Percentiles rank a stretch among this genome's conserved stretches.
These are phyloP conservation scores for Melipona beecheii DNA, from an alignment of 2,888 invertebrate genomes.

Conservation along the genomic window DNA sequence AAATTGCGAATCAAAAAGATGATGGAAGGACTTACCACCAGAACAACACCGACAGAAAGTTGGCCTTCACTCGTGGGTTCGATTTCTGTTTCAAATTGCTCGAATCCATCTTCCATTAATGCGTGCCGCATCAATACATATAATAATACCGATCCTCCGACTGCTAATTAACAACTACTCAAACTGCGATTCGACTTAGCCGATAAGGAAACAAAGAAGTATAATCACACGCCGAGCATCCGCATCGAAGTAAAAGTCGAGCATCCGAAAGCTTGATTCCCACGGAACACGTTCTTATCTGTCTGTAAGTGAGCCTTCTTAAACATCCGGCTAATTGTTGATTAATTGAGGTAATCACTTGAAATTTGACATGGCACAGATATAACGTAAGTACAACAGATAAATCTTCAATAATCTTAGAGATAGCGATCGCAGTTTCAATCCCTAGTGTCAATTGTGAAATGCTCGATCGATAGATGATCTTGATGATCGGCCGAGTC, in stretches of 20 bases:
- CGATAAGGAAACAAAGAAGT: too few relatives aligned
- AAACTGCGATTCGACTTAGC: too few relatives aligned
- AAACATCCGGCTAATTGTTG: not conserved
- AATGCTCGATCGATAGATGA: not conserved
- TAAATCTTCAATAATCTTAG: not conserved
- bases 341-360: not conserved
- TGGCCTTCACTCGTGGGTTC: conserved; percentile 87
- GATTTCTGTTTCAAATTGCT: conserved; percentile 83
- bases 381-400: not conserved
- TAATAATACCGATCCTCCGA: conserved; percentile 8
- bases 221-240: too few relatives aligned
- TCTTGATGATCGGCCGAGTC: not conserved
- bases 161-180: not conserved
- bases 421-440: not conserved
- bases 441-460: not conserved
- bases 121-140: conserved; percentile 55
- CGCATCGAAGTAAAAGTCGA: not conserved
- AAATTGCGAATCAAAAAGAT: too few relatives aligned
- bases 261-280: not conserved
- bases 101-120: conserved; percentile 74
- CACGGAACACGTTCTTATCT: conserved; percentile 3
- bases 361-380: conserved; percentile 11
- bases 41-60: conserved; percentile 87
- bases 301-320: not conserved
- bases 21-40: conserved; percentile 85